Conservation (phyloP, 2,888 invertebrate species). For the Drosophila tripunctata region DNA sequence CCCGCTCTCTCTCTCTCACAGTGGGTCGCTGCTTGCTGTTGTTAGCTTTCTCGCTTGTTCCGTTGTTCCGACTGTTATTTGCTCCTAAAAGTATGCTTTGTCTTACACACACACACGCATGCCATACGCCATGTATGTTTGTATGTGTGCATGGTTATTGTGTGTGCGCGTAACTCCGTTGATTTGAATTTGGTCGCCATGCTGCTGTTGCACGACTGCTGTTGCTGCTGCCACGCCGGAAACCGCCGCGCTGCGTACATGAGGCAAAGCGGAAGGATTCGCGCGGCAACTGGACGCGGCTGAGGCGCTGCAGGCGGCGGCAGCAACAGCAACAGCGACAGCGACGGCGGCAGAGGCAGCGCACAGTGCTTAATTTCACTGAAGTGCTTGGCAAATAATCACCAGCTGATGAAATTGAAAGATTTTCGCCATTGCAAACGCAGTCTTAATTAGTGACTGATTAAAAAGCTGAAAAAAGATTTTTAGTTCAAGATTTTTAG, state of each 20-base stretch:
- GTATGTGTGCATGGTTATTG: conserved; percentile 23
- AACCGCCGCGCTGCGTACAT: conserved; percentile 57
- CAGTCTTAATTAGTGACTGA: neutral
- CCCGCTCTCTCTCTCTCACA: neutral
- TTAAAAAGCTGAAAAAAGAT: neutral
- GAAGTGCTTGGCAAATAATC: neutral
- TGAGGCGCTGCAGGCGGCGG: neutral
- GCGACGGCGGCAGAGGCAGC: neutral
- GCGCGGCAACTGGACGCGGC: conserved; percentile 22
- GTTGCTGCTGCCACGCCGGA: conserved; percentile 33
- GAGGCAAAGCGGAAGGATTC: conserved; percentile 67
- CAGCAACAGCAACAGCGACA: neutral
- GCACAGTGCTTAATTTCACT: neutral
- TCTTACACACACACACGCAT: conserved; percentile 41
- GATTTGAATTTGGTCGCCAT: conserved; percentile 63
- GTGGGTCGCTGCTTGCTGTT: no score
- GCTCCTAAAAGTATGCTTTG: conserved; percentile 77
- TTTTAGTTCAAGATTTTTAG: no score
- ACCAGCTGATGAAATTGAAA: neutral
- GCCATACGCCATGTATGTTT: neutral
- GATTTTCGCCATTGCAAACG: neutral
- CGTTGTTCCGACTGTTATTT: conserved; percentile 67
- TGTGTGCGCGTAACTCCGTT: conserved; percentile 68
- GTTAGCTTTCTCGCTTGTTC: conserved; percentile 58
- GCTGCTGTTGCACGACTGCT: conserved; percentile 50